These are phyloP conservation scores for Trissolcus brochymenae DNA, from an alignment of 2,888 invertebrate species.

Conservation along the genomic window DNA sequence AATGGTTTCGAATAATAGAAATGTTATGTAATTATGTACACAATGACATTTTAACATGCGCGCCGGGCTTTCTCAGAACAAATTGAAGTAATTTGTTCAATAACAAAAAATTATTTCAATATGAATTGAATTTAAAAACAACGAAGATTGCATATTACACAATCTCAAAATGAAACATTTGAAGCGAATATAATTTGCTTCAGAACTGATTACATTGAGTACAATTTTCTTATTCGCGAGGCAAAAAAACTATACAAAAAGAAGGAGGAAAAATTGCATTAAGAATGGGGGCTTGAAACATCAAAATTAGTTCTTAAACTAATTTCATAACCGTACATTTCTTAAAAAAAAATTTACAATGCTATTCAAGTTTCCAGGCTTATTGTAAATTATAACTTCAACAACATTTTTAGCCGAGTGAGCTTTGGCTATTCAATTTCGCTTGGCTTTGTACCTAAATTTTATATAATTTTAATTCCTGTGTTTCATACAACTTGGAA, in stretches of 20 bases:
- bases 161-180: too few relatives aligned
- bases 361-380: slow-evolving; percentile 12
- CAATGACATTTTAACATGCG: too few relatives aligned
- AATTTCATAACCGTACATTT: slow-evolving; percentile 21
- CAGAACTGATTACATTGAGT: slow-evolving; percentile 5
- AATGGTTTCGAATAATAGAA: background rate
- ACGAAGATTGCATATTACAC: background rate
- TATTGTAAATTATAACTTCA: slow-evolving; percentile 37
- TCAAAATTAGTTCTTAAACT: slow-evolving; percentile 17
- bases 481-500: slow-evolving; percentile 45
- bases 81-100: too few relatives aligned
- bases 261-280: slow-evolving; percentile 1
- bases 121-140: slow-evolving; percentile 9
- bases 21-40: too few relatives aligned
- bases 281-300: slow-evolving; percentile 4
- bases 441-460: slow-evolving; percentile 36
- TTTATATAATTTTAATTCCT: slow-evolving; percentile 48
- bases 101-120: background rate
- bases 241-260: slow-evolving; percentile 13
- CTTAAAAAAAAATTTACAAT: slow-evolving; percentile 13
- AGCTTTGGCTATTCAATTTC: slow-evolving; percentile 37
- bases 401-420: slow-evolving; percentile 42
- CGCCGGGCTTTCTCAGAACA: too few relatives aligned
- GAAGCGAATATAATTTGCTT: slow-evolving; percentile 4
- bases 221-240: slow-evolving; percentile 1